A percentile compares a stretch with the other conserved stretches of the same genome.
Evolutionary conservation across 2,113 vertebrate species (phyloP).

Genomic region (Saguinus midas): DNA sequence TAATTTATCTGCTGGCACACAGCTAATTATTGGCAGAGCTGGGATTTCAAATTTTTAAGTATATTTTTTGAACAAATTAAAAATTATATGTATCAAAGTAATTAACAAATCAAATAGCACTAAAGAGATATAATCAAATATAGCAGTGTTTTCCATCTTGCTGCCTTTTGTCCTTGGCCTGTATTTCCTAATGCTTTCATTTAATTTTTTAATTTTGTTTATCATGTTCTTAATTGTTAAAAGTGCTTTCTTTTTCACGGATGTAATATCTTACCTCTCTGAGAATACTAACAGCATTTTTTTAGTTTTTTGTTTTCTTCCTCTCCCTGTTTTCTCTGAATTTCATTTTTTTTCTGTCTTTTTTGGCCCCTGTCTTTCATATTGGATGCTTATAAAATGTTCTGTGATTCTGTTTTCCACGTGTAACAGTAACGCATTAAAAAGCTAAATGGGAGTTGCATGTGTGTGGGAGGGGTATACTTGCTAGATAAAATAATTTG

Average conservation of each 20-base stretch:
- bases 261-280: background rate
- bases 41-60: background rate
- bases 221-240: slow-evolving; percentile 17
- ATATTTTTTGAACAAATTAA: slow-evolving; percentile 11
- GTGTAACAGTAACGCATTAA: background rate
- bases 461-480: background rate
- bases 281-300: background rate
- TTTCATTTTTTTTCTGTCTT: background rate
- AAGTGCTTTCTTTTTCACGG: slow-evolving; percentile 10
- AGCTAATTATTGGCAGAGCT: background rate
- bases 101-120: background rate
- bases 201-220: slow-evolving; percentile 1
- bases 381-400: background rate
- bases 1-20: background rate
- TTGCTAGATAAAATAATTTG: background rate
- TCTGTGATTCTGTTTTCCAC: background rate
- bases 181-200: background rate
- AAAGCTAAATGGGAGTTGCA: background rate
- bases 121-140: background rate
- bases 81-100: background rate
- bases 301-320: background rate
- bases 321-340: background rate
- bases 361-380: slow-evolving; percentile 16
- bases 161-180: background rate
- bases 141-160: background rate